These are phyloP conservation scores for Sipha maydis DNA, from an alignment of 2,888 invertebrate genomes.

Conservation along the genomic window DNA sequence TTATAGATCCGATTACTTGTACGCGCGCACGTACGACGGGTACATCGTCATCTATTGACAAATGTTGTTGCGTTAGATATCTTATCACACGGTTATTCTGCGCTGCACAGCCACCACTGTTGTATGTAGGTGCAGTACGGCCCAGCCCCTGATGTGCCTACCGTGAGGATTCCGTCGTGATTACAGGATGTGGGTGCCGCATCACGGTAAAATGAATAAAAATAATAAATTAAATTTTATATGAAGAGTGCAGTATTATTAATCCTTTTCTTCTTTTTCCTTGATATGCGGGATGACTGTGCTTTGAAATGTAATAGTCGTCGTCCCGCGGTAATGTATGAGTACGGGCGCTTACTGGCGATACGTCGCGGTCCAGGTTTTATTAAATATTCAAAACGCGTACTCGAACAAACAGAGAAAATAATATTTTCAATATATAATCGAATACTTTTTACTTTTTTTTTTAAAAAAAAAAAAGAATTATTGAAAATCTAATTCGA, in stretches of 20 bases:
- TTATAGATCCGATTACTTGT: slow-evolving; percentile 27
- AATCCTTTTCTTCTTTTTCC: not conserved
- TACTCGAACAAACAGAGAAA: too few species aligned
- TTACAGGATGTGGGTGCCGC: slow-evolving; percentile 53
- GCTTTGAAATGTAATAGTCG: not conserved
- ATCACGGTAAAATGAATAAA: too few species aligned
- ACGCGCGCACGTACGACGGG: not conserved
- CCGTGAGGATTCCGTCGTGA: not conserved
- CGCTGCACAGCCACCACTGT: not conserved
- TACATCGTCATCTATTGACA: slow-evolving; percentile 3
- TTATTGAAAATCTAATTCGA: too few species aligned
- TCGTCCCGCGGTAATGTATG: too few species aligned
- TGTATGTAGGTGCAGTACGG: not conserved
- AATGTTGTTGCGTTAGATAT: not conserved
- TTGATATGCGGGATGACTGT: not conserved
- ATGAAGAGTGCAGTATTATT: not conserved
- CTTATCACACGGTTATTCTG: not conserved
- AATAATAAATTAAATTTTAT: not conserved
- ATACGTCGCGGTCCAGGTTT: too few species aligned
- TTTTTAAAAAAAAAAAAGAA: too few species aligned
- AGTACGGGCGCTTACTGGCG: too few species aligned
- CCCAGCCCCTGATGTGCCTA: not conserved
- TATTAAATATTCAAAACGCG: too few species aligned
- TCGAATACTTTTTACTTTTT: too few species aligned
- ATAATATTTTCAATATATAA: too few species aligned